Evolutionary conservation across 2,888 invertebrate species (phyloP).

Genomic region (Amiota minor): DNA sequence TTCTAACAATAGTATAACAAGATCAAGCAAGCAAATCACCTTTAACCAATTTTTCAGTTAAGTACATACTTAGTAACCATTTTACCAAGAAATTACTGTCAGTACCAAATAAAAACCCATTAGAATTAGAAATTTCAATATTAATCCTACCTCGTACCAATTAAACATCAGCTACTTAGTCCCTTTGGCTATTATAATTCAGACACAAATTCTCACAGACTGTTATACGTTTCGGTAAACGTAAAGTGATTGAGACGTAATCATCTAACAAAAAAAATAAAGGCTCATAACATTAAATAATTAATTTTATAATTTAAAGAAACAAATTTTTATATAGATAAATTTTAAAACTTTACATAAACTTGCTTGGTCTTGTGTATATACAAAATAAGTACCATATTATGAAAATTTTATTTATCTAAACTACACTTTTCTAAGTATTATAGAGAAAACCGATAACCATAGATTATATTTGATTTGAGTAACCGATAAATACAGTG

Average conservation of each 20-base stretch:
- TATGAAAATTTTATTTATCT: conserved; percentile 5
- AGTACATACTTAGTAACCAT: conserved; percentile 32
- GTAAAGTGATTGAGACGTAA: conserved; percentile 67
- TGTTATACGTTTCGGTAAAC: conserved; percentile 68
- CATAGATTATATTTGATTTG: no score
- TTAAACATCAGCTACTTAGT: conserved; percentile 42
- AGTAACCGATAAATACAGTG: no score
- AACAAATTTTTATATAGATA: background rate
- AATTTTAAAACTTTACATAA: background rate
- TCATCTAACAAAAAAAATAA: conserved; percentile 54
- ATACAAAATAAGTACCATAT: conserved; percentile 33
- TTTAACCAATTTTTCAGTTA: no score
- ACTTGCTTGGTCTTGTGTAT: conserved; percentile 43
- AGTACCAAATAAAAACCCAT: no score
- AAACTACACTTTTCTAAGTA: no score
- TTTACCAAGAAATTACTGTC: no score
- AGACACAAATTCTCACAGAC: conserved; percentile 69
- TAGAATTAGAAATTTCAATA: no score
- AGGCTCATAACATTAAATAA: background rate
- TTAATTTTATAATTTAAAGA: background rate
- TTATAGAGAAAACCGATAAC: no score
- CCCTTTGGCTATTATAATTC: conserved; percentile 53
- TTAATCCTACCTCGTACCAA: conserved; percentile 43
- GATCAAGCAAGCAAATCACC: no score
- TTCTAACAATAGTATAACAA: no score